Evolutionary conservation across 2,888 invertebrate genomes (phyloP).

Genomic region (Apantesis nais): DNA sequence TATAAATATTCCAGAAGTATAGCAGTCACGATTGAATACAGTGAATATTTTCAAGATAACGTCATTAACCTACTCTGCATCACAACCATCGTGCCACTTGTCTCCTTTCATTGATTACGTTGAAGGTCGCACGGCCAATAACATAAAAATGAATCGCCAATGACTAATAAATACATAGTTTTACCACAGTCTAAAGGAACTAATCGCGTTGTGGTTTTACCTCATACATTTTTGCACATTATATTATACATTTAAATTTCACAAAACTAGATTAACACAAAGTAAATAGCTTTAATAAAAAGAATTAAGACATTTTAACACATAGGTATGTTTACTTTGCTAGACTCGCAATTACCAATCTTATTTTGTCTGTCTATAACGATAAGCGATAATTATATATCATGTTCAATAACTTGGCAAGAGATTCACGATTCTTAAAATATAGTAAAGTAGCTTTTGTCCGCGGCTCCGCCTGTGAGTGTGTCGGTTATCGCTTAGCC

Average conservation of each 20-base stretch:
- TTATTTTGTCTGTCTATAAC: neutral
- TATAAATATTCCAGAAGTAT: neutral
- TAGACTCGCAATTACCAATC: neutral
- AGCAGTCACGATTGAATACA: neutral
- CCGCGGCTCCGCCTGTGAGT: too few relatives aligned
- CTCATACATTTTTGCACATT: neutral
- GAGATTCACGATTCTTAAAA: neutral
- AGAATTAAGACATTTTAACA: neutral
- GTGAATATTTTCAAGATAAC: neutral
- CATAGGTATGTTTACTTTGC: neutral
- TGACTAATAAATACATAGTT: neutral
- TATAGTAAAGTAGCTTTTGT: too few relatives aligned
- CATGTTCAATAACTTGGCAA: neutral
- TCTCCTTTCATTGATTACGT: constrained; percentile 5
- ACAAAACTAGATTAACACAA: too few relatives aligned
- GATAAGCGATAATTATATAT: neutral
- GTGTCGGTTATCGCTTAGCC: too few relatives aligned
- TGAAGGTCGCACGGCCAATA: constrained; percentile 15
- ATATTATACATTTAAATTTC: too few relatives aligned
- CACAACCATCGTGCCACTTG: neutral
- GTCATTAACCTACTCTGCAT: constrained; percentile 7
- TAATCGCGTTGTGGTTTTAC: neutral
- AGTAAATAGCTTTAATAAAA: too few relatives aligned
- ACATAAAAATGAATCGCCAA: neutral
- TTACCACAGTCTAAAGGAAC: neutral